phyloP scores from a whole-genome alignment of 1,140 invertebrate species.

The Ladona fulva region DNA sequence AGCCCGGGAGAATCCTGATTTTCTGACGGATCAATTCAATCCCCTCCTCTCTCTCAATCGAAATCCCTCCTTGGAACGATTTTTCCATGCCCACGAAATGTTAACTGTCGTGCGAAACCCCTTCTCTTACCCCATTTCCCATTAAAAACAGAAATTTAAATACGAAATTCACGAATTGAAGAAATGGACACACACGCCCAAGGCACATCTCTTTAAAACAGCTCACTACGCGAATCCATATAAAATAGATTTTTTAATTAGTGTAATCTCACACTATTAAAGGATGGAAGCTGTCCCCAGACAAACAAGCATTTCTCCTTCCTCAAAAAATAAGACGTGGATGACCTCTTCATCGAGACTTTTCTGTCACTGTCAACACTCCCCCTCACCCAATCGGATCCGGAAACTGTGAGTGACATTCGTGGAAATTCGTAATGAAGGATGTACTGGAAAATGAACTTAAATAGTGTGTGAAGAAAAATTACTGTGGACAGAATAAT shows the following conservation, averaged over 20 bases:
- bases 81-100: no score
- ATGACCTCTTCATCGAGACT: neutral
- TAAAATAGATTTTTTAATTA: neutral
- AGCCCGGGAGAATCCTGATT: no score
- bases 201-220: neutral
- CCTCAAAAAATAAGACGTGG: neutral
- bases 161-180: no score
- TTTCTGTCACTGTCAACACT: no score
- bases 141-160: no score
- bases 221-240: neutral
- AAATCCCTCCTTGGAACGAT: no score
- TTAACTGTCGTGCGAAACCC: no score
- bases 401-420: neutral
- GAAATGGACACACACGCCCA: neutral
- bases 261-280: neutral
- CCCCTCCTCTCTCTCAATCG: no score
- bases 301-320: neutral
- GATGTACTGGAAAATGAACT: neutral
- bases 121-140: no score
- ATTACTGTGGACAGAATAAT: neutral
- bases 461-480: neutral
- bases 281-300: neutral
- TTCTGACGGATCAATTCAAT: no score
- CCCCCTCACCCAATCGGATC: neutral
- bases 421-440: neutral